Base-by-base conservation (phyloP, 2,797 vertebrate species). In the Cryptoprocta ferox region DNA sequence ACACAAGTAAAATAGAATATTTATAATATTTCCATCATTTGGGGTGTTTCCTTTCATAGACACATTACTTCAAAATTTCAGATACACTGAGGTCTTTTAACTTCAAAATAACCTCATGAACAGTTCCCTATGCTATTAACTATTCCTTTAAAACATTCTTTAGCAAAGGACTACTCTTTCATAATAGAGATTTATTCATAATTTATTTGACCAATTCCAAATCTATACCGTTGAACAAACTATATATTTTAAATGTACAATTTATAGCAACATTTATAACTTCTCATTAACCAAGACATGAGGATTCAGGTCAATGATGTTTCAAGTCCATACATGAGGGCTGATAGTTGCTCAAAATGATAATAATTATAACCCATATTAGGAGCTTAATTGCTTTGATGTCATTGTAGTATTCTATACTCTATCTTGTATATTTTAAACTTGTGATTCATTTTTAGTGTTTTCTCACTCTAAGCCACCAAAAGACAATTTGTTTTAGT, bases 41-140 rank as follows among this genome's bases (percentile, higher is more conserved):
- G 35, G 9, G 7, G 0, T 84, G n/a, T 85, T 91, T 88, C 3
- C 56, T 89, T 82, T 86, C 30, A 81, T 3, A 35, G 13, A 42
- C 14, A 88, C 11, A 79, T 65, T 78, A 85, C 32, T 65, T 94
- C 11, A 94, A 87, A 66, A 71, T n/a, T n/a, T 94, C 91, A 88
- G 48, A 85, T 66, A n/a, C 2, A 53, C 6, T 87, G 28, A 73
- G 56, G 10, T 78, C 2, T 65, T 90, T 71, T 73, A 91, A 89
- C 86, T 83, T 78, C 15, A 89, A 79, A 1, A 21, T 15, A 24
- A 70, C 37, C 35, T 85, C 19, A 30, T 16, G 7, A 35, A 15
- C 3, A 59, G 45, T 37, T 83, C 1, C 15, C 3, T 15, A 37
- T 32, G 4, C 12, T 45, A 94, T 80, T n/a, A 75, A 75, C 7